Evolutionary conservation across 2,888 invertebrate genomes (phyloP), one percentile per base, ranked within the genome.

Genomic region (Hemicrepidius hirtus): DNA sequence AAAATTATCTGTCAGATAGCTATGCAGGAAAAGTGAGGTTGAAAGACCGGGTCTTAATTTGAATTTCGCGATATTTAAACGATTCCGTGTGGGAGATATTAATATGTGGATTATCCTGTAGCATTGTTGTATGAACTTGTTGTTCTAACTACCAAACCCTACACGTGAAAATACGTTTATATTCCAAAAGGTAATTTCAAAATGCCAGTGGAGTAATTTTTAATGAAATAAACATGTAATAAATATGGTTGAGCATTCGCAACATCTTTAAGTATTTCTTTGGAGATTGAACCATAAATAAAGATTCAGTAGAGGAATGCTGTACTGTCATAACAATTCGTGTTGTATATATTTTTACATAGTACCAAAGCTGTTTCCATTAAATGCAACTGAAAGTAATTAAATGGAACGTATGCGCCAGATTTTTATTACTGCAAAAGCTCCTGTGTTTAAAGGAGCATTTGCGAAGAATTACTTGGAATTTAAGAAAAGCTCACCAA

Each of bases 221-320:
- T 41, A n/a, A 41, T n/a, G 41, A 7, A n/a, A 41, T 4, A 5
- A 16, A 16, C 41, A n/a, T 37, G 24, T 16, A 41, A 41, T 41
- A 41, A 13, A 41, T 41, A 13, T 13, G 41, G 3, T 41, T 16
- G 13, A 41, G 41, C 16, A 41, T 41, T 7, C 6, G 3, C 7
- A 13, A 41, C n/a, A 16, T n/a, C 41, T 41, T 41, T 41, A 41
- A 41, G 16, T 41, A 41, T 41, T 41, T 16, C 16, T 41, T 16
- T 5, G 49, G 12, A 49, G 49, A 49, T 49, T 49, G 49, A 18
- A 49, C n/a, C 20, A 24, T 49, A 49, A 49, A 49, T 49, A 49
- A 18, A 20, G 10, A 9, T 21, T 12, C 9, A 20, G n/a, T 24
- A 49, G 5, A 3, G 20, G 12, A 21, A 49, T 24, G 6, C 24